Percentiles rank a stretch among this genome's conserved stretches.
Evolutionary conservation across 2,797 vertebrate species (phyloP).

Genomic region (Halcyon badia): DNA sequence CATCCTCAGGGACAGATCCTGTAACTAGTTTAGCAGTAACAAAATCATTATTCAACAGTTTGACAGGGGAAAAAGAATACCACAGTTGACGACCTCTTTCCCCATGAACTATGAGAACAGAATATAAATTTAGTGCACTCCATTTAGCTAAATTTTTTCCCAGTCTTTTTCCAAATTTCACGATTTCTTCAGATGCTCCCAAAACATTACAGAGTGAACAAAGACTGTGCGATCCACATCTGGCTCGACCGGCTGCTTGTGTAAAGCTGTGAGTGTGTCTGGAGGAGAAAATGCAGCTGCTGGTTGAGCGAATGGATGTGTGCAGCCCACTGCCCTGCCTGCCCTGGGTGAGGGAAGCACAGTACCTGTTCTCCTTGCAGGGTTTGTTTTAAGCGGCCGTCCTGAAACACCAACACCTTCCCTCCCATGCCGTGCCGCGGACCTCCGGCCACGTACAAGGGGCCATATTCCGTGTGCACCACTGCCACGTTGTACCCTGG

Average conservation of each 20-base stretch:
- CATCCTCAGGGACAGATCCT: conserved; percentile 56
- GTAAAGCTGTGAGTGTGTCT: background rate
- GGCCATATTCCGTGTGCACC: background rate
- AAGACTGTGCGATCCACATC: background rate
- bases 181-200: background rate
- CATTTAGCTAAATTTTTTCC: background rate
- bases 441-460: conserved; percentile 80
- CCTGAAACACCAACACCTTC: conserved; percentile 78
- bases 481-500: conserved; percentile 82
- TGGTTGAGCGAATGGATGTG: background rate
- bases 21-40: conserved; percentile 36
- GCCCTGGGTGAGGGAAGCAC: background rate
- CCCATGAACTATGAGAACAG: background rate
- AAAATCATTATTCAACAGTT: conserved; percentile 7
- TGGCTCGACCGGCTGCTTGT: background rate
- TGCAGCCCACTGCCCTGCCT: background rate
- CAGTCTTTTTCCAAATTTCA: background rate
- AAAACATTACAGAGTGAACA: background rate
- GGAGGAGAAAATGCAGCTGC: background rate
- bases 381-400: background rate
- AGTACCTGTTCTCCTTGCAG: conserved; percentile 83
- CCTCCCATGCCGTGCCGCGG: conserved; percentile 79
- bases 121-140: background rate
- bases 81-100: background rate
- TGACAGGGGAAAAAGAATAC: conserved; percentile 30